A percentile compares a stretch with the other conserved stretches of the same genome.
Evolutionary conservation across 2,113 vertebrate species (phyloP).

Genomic region (Stigmatopora argus): DNA sequence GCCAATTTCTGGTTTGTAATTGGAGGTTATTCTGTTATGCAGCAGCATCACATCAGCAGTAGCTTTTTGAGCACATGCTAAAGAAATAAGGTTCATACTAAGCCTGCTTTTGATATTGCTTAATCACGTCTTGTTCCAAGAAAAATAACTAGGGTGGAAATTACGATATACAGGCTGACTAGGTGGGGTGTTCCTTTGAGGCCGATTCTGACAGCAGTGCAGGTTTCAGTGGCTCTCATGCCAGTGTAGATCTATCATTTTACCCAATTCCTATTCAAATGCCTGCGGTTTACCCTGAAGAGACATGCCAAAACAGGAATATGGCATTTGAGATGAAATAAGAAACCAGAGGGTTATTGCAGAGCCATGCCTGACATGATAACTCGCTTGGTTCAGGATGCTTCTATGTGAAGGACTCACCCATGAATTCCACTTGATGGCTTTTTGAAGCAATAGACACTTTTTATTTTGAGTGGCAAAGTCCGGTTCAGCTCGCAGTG

Average conservation of each 20-base stretch:
- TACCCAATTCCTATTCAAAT: conserved; percentile 25
- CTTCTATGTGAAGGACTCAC: neutral
- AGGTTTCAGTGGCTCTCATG: conserved; percentile 31
- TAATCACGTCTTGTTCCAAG: conserved; percentile 37
- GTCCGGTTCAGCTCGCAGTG: neutral
- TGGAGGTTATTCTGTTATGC: conserved; percentile 12
- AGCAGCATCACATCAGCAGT: neutral
- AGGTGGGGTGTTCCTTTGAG: conserved; percentile 27
- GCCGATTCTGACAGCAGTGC: conserved; percentile 26
- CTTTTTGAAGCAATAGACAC: conserved; percentile 10
- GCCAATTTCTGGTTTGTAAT: neutral
- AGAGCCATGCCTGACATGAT: neutral
- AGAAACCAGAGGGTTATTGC: neutral
- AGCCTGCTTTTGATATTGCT: conserved; percentile 15
- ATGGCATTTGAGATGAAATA: neutral
- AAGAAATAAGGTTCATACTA: conserved; percentile 16
- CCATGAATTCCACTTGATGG: conserved; percentile 22
- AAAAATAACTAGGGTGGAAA: conserved; percentile 48
- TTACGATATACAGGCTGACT: conserved; percentile 62
- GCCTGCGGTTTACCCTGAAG: conserved; percentile 26
- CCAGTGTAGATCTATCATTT: conserved; percentile 47
- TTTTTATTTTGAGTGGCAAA: neutral
- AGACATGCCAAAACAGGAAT: conserved; percentile 14
- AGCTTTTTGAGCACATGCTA: conserved; percentile 1
- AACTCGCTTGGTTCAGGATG: neutral